These are phyloP conservation scores for Amblyjoppa fuscipennis DNA, from an alignment of 2,888 invertebrate genomes.

Conservation along the genomic window DNA sequence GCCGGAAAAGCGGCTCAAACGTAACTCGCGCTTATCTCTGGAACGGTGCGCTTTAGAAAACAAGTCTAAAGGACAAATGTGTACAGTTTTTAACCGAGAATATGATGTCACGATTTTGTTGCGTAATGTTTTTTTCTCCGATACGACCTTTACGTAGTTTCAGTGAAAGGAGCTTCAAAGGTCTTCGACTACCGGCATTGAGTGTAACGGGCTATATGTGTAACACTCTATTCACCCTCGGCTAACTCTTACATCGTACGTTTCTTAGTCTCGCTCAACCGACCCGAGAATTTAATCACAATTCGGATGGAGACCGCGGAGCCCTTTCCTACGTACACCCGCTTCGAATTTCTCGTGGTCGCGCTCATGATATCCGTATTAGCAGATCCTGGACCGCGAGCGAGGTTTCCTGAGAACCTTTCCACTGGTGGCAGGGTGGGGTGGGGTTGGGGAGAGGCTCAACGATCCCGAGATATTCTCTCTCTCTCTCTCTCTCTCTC, in stretches of 20 bases:
- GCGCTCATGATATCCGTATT: slow-evolving; percentile 56
- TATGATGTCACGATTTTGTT: background rate
- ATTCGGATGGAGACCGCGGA: slow-evolving; percentile 38
- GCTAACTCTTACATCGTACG: slow-evolving; percentile 40
- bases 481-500: slow-evolving; percentile 5
- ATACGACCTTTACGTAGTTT: background rate
- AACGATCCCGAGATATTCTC: slow-evolving; percentile 37
- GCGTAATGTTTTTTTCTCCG: background rate
- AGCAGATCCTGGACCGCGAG: slow-evolving; percentile 45
- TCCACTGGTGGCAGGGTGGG: background rate
- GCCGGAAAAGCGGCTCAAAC: background rate
- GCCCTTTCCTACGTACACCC: slow-evolving; percentile 2
- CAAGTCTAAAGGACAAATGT: background rate
- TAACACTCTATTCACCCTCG: slow-evolving; percentile 8
- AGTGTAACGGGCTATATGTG: background rate
- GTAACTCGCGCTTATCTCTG: background rate
- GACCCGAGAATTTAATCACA: slow-evolving; percentile 61
- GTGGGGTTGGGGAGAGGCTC: background rate
- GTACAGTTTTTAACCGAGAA: background rate
- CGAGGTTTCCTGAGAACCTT: slow-evolving; percentile 47
- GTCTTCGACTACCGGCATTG: background rate
- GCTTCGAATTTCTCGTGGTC: slow-evolving; percentile 25
- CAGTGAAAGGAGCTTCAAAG: background rate
- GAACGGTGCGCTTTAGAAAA: background rate
- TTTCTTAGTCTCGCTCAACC: slow-evolving; percentile 29